Base-by-base conservation (phyloP, 2,797 vertebrate genomes). In the Alosa sapidissima region DNA sequence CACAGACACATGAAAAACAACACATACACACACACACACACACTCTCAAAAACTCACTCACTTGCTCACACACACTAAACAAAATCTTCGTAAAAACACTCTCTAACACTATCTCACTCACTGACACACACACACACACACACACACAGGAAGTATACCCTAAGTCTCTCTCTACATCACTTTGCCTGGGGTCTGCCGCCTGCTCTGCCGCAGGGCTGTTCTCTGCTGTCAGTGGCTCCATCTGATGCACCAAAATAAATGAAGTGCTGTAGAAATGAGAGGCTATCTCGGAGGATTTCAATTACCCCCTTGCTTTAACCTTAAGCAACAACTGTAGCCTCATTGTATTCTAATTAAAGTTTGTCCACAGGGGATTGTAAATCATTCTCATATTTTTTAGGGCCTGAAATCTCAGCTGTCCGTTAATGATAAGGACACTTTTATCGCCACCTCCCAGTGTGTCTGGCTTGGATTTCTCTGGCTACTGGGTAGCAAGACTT, bases 241-340 rank as follows among this genome's bases (percentile, higher is more conserved):
- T 81, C 54, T 81, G 83, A 84, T 58, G 19, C 36, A 55, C 65
- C 65, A 81, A 75, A 84, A 81, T 81, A 84, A 84, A 81, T 84
- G 24, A 84, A 81, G 28, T 33, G 54, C 55, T n/a, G 51, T 55
- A 33, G 51, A 84, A 78, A 84, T 81, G 75, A 78, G 78, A 81
- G 60, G 49, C 68, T 45, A 81, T 81, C 72, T 84, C 72, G 11
- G 19, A 41, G 83, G 83, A 48, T 84, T 84, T 47, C 68, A 84
- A 75, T 45, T 58, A 55, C 68, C 33, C 49, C 49, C 54, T 4
- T 1, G 14, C 33, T 81, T 58, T 75, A 84, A 84, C 68, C 83
- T 81, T 81, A 45, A 84, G 83, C 83, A 78, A 81, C 83, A 84
- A 84, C 41, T n/a, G 49, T 21, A 81, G 52, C 75, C 83, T 78